phyloP scores from a whole-genome alignment of 1,140 invertebrate species.

The Drusus annulatus region DNA sequence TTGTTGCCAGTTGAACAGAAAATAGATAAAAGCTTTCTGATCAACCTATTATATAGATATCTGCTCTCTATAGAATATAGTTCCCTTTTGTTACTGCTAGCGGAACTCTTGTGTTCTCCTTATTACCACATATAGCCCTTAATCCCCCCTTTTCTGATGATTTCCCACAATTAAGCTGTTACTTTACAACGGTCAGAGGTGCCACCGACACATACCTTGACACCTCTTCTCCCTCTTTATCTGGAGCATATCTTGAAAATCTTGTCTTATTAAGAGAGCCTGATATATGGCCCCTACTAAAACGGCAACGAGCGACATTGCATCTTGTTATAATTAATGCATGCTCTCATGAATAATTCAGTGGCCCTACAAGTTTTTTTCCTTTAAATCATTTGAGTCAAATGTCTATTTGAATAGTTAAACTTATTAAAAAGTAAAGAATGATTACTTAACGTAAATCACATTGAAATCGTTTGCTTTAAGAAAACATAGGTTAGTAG shows the following conservation, averaged over 20 bases:
- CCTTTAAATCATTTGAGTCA: no score
- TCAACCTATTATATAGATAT: background rate
- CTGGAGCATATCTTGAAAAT: slow-evolving; percentile 36
- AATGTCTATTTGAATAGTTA: no score
- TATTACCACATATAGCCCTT: slow-evolving; percentile 40
- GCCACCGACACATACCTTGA: slow-evolving; percentile 43
- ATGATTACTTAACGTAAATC: background rate
- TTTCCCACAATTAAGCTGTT: slow-evolving; percentile 50
- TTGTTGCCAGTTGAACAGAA: background rate
- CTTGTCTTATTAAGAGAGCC: slow-evolving; percentile 50
- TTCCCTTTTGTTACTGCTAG: background rate
- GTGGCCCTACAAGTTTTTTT: background rate
- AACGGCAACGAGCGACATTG: slow-evolving; percentile 5
- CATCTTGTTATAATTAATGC: slow-evolving; percentile 28
- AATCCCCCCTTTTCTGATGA: slow-evolving; percentile 46
- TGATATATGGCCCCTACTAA: slow-evolving; percentile 35
- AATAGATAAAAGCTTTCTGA: background rate
- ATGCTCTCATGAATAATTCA: slow-evolving; percentile 38
- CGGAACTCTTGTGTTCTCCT: slow-evolving; percentile 38
- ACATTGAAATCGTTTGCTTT: no score
- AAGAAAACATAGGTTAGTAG: no score
- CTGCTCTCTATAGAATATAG: background rate
- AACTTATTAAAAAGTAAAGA: background rate
- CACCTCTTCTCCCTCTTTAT: slow-evolving; percentile 41
- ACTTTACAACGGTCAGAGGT: slow-evolving; percentile 52